phyloP scores from a whole-genome alignment of 37 sponge, comb jelly and placozoan genomes.

The Agelas oroides region DNA sequence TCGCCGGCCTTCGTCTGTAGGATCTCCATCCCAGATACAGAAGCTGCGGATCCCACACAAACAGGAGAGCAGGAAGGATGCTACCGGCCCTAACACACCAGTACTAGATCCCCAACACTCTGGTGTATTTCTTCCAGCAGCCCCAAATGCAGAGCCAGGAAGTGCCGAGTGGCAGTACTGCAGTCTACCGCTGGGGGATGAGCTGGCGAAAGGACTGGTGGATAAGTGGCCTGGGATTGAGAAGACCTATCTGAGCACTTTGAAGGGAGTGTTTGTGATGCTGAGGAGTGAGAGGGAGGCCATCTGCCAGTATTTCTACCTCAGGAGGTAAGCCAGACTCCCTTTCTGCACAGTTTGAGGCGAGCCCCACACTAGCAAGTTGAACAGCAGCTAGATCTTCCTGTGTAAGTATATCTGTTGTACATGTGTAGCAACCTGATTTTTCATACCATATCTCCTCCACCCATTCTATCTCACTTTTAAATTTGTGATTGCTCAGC shows the following conservation, averaged over 20 bases:
- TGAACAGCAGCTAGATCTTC: too few species aligned
- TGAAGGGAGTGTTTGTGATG: constrained; percentile 63
- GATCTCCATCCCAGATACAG: constrained; percentile 2
- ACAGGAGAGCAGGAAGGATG: not conserved
- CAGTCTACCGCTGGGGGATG: constrained; percentile 3
- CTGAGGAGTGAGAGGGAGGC: constrained; percentile 82
- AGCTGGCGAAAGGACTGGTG: constrained; percentile 65
- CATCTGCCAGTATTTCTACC: constrained; percentile 80
- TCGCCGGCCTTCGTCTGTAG: constrained; percentile 31
- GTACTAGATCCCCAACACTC: not conserved
- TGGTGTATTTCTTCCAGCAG: not conserved
- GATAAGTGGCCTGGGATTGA: constrained; percentile 83
- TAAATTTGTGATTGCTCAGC: too few species aligned
- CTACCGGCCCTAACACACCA: not conserved
- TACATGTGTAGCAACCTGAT: too few species aligned
- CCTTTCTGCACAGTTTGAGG: too few species aligned
- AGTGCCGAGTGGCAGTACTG: constrained; percentile 61
- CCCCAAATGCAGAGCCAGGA: constrained; percentile 35
- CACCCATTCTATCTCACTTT: too few species aligned
- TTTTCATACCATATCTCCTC: too few species aligned
- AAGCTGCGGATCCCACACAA: not conserved
- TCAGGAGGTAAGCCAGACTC: constrained; percentile 70
- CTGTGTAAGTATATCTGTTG: too few species aligned
- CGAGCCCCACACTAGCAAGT: too few species aligned
- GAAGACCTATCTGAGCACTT: constrained; percentile 66